A percentile compares a stretch with the other conserved stretches of the same genome.
phyloP scores from a whole-genome alignment of 2,797 vertebrate species.

The Yasuhikotakia modesta region DNA sequence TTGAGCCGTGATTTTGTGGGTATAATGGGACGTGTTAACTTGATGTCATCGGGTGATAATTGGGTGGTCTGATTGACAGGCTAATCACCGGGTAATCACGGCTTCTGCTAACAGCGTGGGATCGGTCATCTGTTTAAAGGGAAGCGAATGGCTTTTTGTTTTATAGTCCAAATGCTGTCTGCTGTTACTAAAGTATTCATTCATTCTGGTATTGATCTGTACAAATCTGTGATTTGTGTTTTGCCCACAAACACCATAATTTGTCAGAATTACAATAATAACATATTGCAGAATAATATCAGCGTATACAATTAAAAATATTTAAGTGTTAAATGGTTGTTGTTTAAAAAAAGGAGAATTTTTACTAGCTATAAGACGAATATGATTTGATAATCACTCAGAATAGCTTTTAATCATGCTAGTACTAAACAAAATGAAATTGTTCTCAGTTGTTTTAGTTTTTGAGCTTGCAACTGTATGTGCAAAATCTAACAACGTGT shows the following conservation, averaged over 20 bases:
- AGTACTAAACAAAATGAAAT: no score
- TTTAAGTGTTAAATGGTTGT: no score
- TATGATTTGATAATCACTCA: no score
- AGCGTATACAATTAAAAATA: no score
- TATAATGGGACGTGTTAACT: conserved; percentile 37
- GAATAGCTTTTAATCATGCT: no score
- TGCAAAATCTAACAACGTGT: background rate
- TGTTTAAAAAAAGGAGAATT: no score
- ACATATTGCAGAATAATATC: no score
- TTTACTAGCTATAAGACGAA: no score
- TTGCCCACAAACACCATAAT: background rate
- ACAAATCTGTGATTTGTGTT: background rate
- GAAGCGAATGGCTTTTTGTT: conserved; percentile 8
- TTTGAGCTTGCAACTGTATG: no score
- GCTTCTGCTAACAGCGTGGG: conserved; percentile 39
- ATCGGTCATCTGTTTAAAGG: conserved; percentile 51
- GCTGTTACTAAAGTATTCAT: background rate
- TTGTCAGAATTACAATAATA: background rate
- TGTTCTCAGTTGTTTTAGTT: no score
- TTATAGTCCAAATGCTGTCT: background rate
- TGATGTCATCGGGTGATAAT: conserved; percentile 54
- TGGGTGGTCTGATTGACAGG: conserved; percentile 52
- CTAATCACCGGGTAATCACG: conserved; percentile 48
- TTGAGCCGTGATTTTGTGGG: conserved; percentile 41
- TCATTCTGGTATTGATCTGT: conserved; percentile 6